Percentiles rank a stretch among this genome's conserved stretches.
These are phyloP conservation scores for Misgurnus anguillicaudatus DNA, from an alignment of 2,113 vertebrate genomes.

Conservation along the genomic window DNA sequence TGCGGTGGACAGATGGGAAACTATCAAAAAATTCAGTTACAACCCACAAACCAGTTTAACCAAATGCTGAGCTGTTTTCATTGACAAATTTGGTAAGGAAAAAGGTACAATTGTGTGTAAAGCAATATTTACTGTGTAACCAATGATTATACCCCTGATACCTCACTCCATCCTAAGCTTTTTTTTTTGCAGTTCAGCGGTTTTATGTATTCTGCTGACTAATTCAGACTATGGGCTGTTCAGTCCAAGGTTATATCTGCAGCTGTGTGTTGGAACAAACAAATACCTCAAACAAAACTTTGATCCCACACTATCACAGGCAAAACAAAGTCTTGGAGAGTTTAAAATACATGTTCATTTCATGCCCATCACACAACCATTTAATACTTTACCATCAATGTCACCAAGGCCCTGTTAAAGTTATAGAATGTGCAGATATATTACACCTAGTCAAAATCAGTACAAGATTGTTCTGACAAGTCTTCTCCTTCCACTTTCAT, in stretches of 20 bases:
- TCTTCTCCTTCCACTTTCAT: not conserved
- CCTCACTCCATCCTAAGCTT: constrained; percentile 9
- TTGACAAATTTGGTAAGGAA: not conserved
- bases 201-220: constrained; percentile 27
- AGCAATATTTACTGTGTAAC: not conserved
- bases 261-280: constrained; percentile 16
- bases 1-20: no score
- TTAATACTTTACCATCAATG: not conserved
- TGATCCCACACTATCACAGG: not conserved
- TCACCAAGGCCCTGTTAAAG: constrained; percentile 6
- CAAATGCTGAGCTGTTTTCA: no score
- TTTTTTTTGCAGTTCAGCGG: not conserved
- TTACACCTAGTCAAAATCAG: constrained; percentile 2
- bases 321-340: not conserved
- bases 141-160: constrained; percentile 11
- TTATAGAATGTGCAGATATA: not conserved
- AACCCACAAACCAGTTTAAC: no score
- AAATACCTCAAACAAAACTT: constrained; percentile 7
- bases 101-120: not conserved
- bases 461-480: not conserved
- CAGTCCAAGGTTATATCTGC: not conserved
- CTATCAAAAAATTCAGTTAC: no score
- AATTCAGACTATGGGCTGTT: not conserved
- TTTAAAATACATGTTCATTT: not conserved
- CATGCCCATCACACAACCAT: not conserved